Evolutionary conservation across 2,113 vertebrate species (phyloP), one percentile per base, ranked within the genome.

Genomic region (Pollimyrus isidori): DNA sequence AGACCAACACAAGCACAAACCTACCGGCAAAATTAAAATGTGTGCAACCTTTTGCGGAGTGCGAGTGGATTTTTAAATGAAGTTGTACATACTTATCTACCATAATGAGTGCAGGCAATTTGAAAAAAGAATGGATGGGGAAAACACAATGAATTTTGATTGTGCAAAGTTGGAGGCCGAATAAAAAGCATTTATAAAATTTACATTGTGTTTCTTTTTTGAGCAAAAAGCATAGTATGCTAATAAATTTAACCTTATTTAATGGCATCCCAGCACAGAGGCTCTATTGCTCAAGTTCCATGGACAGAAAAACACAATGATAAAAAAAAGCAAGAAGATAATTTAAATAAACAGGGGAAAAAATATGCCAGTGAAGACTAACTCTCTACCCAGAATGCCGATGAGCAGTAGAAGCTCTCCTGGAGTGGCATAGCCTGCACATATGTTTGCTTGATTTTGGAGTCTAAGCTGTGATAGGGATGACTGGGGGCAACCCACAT

Each of bases 181-280:
- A 69, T 65, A 30, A 69, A 69, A 69, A 69, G 9, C 62, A 19
- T 80, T 80, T 80, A 39, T 35, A 80, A 35, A 80, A 80, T 80
- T 49, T 49, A 49, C 45, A 85, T 85, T 85, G 82, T 48, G 21
- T 62, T 89, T 89, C 26, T 49, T 52, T 90, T 52, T n/a, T 80
- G 49, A 4, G 26, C 62, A 30, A 39, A 65, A 35, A 21, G 53
- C 26, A 35, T 90, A 46, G 53, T 90, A 76, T 86, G 48, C 48
- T 45, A 87, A 90, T 58, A 23, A 90, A 69, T 73, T 7, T 42
- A 85, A 82, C 80, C 80, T 90, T 56, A 88, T 88, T 89, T 87
- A 10, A 45, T 45, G 69, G 19, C 62, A 19, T 62, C 49, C n/a
- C 13, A 56, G 48, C 39, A 39, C 48, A 23, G 73, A 80, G 42